A percentile compares a stretch with the other conserved stretches of the same genome.
Evolutionary conservation across 2,888 invertebrate genomes (phyloP).

Genomic region (Tenodera sinensis): DNA sequence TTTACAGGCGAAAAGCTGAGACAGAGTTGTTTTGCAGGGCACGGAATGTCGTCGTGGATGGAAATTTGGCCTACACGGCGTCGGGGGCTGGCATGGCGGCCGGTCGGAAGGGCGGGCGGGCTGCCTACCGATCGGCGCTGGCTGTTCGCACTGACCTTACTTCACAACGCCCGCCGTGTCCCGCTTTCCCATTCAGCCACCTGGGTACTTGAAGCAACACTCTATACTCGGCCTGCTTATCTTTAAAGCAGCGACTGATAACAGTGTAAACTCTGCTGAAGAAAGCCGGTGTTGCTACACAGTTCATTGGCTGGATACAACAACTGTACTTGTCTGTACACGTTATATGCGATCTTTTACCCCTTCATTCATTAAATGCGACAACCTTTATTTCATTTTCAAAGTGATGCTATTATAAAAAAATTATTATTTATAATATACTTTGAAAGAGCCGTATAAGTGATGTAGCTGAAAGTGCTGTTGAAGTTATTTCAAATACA

Average conservation of each 20-base stretch:
- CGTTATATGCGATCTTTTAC: neutral
- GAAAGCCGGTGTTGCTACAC: no score
- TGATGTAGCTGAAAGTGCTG: no score
- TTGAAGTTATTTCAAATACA: no score
- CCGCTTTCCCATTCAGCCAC: neutral
- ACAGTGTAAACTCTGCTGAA: neutral
- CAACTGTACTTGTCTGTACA: neutral
- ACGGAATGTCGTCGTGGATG: neutral
- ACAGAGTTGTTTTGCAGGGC: neutral
- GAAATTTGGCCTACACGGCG: slow-evolving; percentile 33
- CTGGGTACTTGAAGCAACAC: neutral
- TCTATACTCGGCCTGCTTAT: neutral
- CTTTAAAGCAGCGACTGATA: neutral
- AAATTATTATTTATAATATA: no score
- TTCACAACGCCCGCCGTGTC: neutral
- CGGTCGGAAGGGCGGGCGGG: slow-evolving; percentile 45
- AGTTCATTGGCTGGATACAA: neutral
- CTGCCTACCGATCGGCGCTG: slow-evolving; percentile 36
- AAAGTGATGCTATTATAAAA: no score
- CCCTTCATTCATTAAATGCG: neutral
- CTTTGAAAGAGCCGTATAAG: no score
- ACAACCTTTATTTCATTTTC: no score
- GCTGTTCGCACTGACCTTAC: neutral
- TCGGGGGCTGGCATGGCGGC: slow-evolving; percentile 39
- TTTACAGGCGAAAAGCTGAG: neutral